Conservation (phyloP, 2,113 vertebrate genomes). For the Acanthisitta chloris region DNA sequence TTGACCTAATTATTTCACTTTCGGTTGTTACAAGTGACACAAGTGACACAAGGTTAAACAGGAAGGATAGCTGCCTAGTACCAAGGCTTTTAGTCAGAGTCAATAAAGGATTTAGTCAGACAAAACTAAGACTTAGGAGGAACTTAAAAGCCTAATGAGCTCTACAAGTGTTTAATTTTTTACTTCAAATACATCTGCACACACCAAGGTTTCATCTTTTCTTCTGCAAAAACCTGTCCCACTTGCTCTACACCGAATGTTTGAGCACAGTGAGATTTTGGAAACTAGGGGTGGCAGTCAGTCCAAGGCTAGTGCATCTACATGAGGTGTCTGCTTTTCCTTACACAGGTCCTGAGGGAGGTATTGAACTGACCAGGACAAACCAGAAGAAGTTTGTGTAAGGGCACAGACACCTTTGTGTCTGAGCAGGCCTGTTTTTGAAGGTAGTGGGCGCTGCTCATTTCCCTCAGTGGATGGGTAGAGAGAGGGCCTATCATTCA, state of each 20-base stretch:
- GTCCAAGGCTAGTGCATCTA: background rate
- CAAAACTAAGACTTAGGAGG: background rate
- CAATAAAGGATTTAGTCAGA: background rate
- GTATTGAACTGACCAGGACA: background rate
- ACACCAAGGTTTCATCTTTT: background rate
- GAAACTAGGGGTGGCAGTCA: background rate
- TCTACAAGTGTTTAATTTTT: background rate
- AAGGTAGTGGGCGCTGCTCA: too few species aligned
- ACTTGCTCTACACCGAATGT: background rate
- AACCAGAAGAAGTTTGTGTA: background rate
- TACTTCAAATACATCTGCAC: background rate
- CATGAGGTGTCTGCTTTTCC: background rate
- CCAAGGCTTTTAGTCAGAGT: background rate
- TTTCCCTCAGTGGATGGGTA: background rate
- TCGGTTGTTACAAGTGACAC: background rate
- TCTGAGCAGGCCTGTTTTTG: background rate
- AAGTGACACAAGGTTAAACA: background rate
- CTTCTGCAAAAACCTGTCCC: background rate
- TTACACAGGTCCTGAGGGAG: background rate
- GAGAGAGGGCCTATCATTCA: background rate
- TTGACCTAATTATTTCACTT: constrained; percentile 1
- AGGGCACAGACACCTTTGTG: background rate
- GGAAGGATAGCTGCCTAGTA: background rate
- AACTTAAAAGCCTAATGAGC: constrained; percentile 9
- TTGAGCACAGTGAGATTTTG: background rate